These are phyloP conservation scores for Syritta pipiens DNA, from an alignment of 2,888 invertebrate species.

Conservation along the genomic window DNA sequence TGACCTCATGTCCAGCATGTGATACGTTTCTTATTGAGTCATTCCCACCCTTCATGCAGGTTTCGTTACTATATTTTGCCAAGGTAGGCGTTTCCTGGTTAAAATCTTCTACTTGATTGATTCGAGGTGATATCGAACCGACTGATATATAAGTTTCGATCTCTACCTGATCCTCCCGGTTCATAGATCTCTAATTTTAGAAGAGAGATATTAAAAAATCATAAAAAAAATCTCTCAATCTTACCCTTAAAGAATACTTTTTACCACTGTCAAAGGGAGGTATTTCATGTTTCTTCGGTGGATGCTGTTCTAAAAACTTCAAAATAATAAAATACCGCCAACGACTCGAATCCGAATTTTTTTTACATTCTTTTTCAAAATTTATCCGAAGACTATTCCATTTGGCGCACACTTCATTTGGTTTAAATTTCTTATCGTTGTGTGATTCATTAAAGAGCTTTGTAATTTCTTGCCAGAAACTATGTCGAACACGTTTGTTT, in stretches of 20 bases:
- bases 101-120: no score
- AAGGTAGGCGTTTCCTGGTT: background rate
- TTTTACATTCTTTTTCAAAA: constrained; percentile 1
- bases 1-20: background rate
- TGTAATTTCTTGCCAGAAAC: background rate
- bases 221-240: background rate
- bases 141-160: no score
- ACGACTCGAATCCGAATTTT: background rate
- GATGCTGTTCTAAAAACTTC: background rate
- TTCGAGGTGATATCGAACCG: no score
- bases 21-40: no score
- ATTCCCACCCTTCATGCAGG: no score
- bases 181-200: background rate
- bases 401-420: background rate
- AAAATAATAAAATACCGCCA: constrained; percentile 7
- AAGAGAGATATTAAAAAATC: background rate
- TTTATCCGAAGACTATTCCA: background rate
- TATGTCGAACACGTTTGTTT: constrained; percentile 3
- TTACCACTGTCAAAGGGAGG: background rate
- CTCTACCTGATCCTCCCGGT: no score
- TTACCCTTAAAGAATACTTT: constrained; percentile 1
- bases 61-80: no score
- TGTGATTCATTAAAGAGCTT: background rate
- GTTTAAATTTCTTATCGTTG: background rate
- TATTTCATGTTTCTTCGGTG: background rate